Evolutionary conservation across 2,797 vertebrate species (phyloP), one percentile per base, ranked within the genome.

Genomic region (Eutrigla gurnardus): DNA sequence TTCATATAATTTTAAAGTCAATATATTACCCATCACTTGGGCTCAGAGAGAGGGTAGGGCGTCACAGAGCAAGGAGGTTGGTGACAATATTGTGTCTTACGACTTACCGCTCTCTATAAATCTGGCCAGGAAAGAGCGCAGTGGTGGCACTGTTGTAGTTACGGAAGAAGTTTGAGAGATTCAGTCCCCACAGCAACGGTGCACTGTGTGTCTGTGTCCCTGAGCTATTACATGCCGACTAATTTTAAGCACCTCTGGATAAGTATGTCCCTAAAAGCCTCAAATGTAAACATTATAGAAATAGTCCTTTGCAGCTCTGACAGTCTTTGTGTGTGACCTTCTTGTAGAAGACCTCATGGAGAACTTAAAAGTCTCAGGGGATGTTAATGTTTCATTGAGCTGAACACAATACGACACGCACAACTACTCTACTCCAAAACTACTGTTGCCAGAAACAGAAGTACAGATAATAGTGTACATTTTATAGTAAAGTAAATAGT

Each of bases 211-310:
- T 39, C 65, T 32, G 17, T 62, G 67, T 70, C 77, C 18, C 57
- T 18, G 61, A 77, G 67, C 61, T 45, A 32, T 65, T 80, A 64
- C 61, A 65, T 53, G 47, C 52, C 3, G 11, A 53, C 74, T 81
- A 54, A 65, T 79, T 81, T 79, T 32, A 62, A 63, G 43, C 70
- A 53, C 57, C 57, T 73, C 58, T 46, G 43, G 73, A 64, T 78
- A 69, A 70, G 69, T 53, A 17, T 37, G 66, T 73, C 77, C 76
- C 73, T 90, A 86, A 91, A 90, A 90, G 83, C 83, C 65, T 81
- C 36, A 33, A 39, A 80, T 64, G 60, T 90, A 88, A 91, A 91
- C 82, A 75, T 53, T 17, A 73, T 52, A 82, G 61, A 82, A 86
- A 86, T 57, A 75, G 57, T 64, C n/a, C 54, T 71, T 58, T 77